These are phyloP conservation scores for Rhinogobius similis DNA, from an alignment of 2,113 vertebrate species.

Conservation along the genomic window DNA sequence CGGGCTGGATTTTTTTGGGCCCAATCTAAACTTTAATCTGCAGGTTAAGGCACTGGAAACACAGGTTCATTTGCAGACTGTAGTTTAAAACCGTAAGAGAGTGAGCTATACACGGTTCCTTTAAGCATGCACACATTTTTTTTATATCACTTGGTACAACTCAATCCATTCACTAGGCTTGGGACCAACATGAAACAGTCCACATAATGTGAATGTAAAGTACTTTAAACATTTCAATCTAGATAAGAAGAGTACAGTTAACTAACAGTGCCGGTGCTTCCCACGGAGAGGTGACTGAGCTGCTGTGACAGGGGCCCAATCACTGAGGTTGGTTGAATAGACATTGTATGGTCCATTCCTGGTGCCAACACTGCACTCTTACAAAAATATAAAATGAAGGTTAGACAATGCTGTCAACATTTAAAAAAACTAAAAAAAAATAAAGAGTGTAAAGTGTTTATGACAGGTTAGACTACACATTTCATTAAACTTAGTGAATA, in stretches of 20 bases:
- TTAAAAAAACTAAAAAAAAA: too few species aligned
- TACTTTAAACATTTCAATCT: too few species aligned
- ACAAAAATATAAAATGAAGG: not conserved
- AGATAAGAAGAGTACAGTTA: not conserved
- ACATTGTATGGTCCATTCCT: constrained; percentile 88
- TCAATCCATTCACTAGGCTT: not conserved
- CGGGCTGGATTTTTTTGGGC: too few species aligned
- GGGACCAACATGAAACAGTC: not conserved
- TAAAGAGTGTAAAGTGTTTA: not conserved
- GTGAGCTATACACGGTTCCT: not conserved
- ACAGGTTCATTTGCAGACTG: too few species aligned
- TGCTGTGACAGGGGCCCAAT: constrained; percentile 89
- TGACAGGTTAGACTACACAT: too few species aligned
- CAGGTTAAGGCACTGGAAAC: too few species aligned
- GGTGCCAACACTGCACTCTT: constrained; percentile 87
- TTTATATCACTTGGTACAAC: not conserved
- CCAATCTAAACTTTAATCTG: too few species aligned
- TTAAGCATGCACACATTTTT: too few species aligned
- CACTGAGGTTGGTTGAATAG: constrained; percentile 88
- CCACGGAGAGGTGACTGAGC: constrained; percentile 88
- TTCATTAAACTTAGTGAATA: too few species aligned
- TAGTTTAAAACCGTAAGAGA: too few species aligned
- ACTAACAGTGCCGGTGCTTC: constrained; percentile 84
- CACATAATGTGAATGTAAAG: not conserved
- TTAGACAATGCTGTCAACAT: not conserved